Percentiles rank a stretch among this genome's conserved stretches.
These are phyloP conservation scores for Scleropages formosus DNA, from an alignment of 2,797 vertebrate species.

Conservation along the genomic window DNA sequence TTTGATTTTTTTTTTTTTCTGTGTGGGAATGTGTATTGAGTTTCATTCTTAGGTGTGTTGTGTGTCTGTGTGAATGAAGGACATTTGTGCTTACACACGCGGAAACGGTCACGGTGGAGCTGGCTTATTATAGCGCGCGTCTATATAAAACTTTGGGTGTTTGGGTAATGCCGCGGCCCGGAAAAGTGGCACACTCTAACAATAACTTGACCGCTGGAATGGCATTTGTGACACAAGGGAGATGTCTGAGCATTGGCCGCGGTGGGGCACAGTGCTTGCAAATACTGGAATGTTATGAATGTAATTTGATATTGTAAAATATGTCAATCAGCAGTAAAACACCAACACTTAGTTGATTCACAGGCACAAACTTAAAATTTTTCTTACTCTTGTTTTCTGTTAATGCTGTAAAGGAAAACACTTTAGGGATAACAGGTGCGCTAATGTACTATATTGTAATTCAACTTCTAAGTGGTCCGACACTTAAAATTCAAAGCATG, in stretches of 20 bases:
- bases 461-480: background rate
- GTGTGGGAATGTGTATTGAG: background rate
- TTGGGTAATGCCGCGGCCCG: slow-evolving; percentile 13
- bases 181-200: slow-evolving; percentile 1
- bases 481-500: slow-evolving; percentile 16
- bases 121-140: slow-evolving; percentile 36
- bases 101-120: slow-evolving; percentile 23
- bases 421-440: background rate
- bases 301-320: slow-evolving; percentile 15
- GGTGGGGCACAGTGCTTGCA: slow-evolving; percentile 3
- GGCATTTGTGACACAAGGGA: background rate
- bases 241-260: background rate
- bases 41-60: slow-evolving; percentile 10
- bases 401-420: slow-evolving; percentile 4
- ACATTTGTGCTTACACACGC: slow-evolving; percentile 18
- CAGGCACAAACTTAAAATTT: slow-evolving; percentile 5
- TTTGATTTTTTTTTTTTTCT: background rate
- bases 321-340: slow-evolving; percentile 13
- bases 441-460: slow-evolving; percentile 9
- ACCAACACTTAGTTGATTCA: slow-evolving; percentile 5
- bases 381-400: background rate
- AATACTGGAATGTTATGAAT: slow-evolving; percentile 31
- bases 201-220: slow-evolving; percentile 16
- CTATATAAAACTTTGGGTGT: slow-evolving; percentile 37
- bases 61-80: slow-evolving; percentile 14